Evolutionary conservation across 2,113 vertebrate genomes (phyloP).

Genomic region (Sturnira hondurensis): DNA sequence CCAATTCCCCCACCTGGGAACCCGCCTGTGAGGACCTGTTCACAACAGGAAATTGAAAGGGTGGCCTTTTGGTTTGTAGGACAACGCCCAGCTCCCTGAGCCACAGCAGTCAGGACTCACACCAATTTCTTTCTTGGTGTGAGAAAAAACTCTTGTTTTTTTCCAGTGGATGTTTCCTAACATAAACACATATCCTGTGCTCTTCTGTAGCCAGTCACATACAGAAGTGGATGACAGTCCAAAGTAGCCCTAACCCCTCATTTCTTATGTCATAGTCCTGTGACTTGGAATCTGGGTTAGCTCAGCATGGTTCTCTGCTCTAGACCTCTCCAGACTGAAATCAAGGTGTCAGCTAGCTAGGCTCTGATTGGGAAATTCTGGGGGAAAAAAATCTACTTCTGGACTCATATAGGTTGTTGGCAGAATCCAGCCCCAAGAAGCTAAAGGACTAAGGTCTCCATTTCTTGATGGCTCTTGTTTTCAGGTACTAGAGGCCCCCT

Average conservation of each 20-base stretch:
- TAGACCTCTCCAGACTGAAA: not conserved
- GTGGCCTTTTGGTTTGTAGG: no score
- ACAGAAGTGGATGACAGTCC: slow-evolving; percentile 83
- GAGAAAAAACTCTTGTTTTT: slow-evolving; percentile 97
- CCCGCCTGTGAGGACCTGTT: no score
- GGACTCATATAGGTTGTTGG: not conserved
- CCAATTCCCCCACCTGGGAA: no score
- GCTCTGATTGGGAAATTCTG: not conserved
- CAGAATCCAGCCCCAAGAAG: not conserved
- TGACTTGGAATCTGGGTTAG: not conserved
- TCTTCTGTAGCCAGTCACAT: slow-evolving; percentile 82
- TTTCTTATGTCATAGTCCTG: not conserved
- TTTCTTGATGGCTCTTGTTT: not conserved
- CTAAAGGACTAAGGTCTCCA: no score
- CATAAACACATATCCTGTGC: slow-evolving; percentile 93
- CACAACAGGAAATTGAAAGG: no score
- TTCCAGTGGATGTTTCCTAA: slow-evolving; percentile 95
- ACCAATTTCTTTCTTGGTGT: slow-evolving; percentile 83
- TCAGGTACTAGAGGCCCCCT: not conserved
- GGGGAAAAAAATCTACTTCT: not conserved
- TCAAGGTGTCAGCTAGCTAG: not conserved
- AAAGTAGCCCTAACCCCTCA: slow-evolving; percentile 78
- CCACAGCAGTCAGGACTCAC: no score
- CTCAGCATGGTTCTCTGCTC: not conserved
- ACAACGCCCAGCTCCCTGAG: no score